phyloP scores from a whole-genome alignment of 2,113 vertebrate species.

The Semicossyphus pulcher region DNA sequence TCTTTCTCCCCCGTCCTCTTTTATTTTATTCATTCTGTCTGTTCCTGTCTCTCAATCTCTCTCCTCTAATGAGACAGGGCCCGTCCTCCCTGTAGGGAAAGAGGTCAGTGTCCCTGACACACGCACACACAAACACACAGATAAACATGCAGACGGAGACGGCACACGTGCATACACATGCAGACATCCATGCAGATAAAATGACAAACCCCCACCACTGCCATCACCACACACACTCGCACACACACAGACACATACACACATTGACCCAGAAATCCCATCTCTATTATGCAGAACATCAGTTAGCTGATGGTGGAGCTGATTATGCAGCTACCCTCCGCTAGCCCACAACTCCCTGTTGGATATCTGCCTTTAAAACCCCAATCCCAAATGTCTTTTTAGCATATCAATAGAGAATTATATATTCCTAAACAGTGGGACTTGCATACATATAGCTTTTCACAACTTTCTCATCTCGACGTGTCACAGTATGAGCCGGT shows the following conservation, averaged over 20 bases:
- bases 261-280: conserved; percentile 77
- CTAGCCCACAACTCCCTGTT: conserved; percentile 77
- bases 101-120: conserved; percentile 64
- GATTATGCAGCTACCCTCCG: conserved; percentile 80
- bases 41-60: conserved; percentile 57
- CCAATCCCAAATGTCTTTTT: conserved; percentile 81
- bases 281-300: conserved; percentile 81
- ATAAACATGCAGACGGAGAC: conserved; percentile 43
- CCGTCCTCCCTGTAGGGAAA: conserved; percentile 68
- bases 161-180: conserved; percentile 53
- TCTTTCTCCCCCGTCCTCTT: conserved; percentile 29
- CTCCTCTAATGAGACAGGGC: conserved; percentile 72
- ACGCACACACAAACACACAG: conserved; percentile 38
- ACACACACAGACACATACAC: conserved; percentile 15
- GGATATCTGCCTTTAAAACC: conserved; percentile 78
- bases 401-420: conserved; percentile 81
- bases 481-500: conserved; percentile 43
- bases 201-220: conserved; percentile 49
- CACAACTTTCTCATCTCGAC: conserved; percentile 58
- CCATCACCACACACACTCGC: conserved; percentile 12
- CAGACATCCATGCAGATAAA: conserved; percentile 59
- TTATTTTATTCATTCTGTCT: conserved; percentile 46
- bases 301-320: conserved; percentile 79
- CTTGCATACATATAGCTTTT: conserved; percentile 61
- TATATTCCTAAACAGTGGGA: conserved; percentile 79